Evolutionary conservation across 2,113 vertebrate species (phyloP).

Genomic region (Neodontobutis hainanensis): DNA sequence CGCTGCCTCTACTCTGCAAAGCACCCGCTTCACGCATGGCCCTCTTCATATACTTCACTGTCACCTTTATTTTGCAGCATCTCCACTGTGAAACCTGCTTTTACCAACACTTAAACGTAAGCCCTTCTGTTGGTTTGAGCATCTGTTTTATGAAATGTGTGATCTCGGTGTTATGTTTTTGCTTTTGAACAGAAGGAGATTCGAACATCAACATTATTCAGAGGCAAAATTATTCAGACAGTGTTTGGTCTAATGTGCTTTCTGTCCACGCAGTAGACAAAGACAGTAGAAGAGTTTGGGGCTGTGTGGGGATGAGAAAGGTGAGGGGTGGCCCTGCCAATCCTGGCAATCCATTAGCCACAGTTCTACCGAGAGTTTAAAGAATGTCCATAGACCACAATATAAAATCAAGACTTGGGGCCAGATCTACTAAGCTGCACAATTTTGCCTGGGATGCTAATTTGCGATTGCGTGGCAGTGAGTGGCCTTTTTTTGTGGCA

Average conservation of each 20-base stretch:
- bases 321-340: background rate
- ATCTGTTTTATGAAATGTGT: conserved; percentile 26
- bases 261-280: conserved; percentile 51
- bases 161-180: conserved; percentile 14
- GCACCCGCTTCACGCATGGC: conserved; percentile 78
- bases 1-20: conserved; percentile 78
- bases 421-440: too few species aligned
- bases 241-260: conserved; percentile 79
- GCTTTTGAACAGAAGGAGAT: background rate
- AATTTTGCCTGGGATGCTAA: too few species aligned
- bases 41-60: conserved; percentile 35
- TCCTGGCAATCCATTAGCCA: background rate
- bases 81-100: conserved; percentile 45
- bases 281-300: conserved; percentile 7
- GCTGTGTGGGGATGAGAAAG: background rate
- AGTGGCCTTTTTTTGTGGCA: too few species aligned
- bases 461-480: too few species aligned
- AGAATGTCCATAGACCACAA: background rate
- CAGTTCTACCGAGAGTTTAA: background rate
- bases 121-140: conserved; percentile 1
- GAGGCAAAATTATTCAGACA: conserved; percentile 42
- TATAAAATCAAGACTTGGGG: too few species aligned
- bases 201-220: conserved; percentile 11
- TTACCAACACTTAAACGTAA: conserved; percentile 16
- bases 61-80: conserved; percentile 18